Conservation (phyloP, 2,888 invertebrate genomes). For the Galerucella nymphaeae region DNA sequence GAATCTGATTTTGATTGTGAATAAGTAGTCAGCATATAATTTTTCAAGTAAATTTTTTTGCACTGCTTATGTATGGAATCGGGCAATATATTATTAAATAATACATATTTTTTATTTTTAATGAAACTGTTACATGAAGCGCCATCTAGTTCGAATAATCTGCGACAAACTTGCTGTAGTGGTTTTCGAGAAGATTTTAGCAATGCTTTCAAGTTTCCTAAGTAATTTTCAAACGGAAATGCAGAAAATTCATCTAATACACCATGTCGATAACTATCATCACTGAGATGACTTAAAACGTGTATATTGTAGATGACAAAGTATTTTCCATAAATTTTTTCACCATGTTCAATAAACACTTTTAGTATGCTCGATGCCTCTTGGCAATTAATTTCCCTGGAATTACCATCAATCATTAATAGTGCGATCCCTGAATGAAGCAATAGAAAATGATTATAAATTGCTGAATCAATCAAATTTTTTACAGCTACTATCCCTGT, state of each 20-base stretch:
- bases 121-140: neutral
- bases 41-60: too few relatives aligned
- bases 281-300: constrained; percentile 41
- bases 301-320: constrained; percentile 41
- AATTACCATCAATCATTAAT: constrained; percentile 12
- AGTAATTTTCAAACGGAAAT: constrained; percentile 45
- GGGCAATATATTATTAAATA: too few relatives aligned
- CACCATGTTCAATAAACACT: constrained; percentile 36
- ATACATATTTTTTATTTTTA: neutral
- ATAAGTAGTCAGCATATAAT: too few relatives aligned
- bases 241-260: constrained; percentile 39
- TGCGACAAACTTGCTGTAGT: constrained; percentile 36
- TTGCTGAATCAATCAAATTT: constrained; percentile 26
- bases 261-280: constrained; percentile 41
- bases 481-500: constrained; percentile 35
- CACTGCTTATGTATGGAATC: too few relatives aligned
- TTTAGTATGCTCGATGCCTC: constrained; percentile 24
- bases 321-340: constrained; percentile 39
- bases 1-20: too few relatives aligned
- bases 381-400: constrained; percentile 15
- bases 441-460: constrained; percentile 45
- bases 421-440: constrained; percentile 39
- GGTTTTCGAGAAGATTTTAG: constrained; percentile 35
- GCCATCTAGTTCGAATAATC: constrained; percentile 15
- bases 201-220: constrained; percentile 38